Percentiles rank a stretch among this genome's conserved stretches.
phyloP scores from a whole-genome alignment of 2,888 invertebrate genomes.

The Poecilus cupreus region DNA sequence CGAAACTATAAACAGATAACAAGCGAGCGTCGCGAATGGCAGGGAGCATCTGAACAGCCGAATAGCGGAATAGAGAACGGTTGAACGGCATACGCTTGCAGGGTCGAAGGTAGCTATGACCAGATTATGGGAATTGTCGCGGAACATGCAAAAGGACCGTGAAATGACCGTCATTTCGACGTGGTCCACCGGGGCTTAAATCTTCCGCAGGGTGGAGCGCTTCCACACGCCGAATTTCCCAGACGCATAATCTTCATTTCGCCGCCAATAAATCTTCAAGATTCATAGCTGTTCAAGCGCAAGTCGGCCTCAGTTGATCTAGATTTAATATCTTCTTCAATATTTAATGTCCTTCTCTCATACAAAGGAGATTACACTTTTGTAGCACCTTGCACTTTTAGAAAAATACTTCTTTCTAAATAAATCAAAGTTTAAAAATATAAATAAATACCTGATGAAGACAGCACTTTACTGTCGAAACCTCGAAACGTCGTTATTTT shows the following conservation, averaged over 20 bases:
- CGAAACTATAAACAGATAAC: constrained; percentile 45
- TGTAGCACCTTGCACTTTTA: too few species aligned
- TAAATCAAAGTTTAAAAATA: too few species aligned
- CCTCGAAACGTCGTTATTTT: too few species aligned
- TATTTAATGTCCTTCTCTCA: too few species aligned
- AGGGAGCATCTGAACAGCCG: constrained; percentile 4
- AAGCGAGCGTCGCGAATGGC: constrained; percentile 6
- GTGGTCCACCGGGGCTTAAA: constrained; percentile 10
- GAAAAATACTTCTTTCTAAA: too few species aligned
- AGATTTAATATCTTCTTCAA: too few species aligned
- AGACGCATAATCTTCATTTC: neutral
- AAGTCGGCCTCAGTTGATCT: too few species aligned
- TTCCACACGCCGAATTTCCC: neutral
- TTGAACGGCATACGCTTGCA: neutral
- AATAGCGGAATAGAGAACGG: constrained; percentile 18
- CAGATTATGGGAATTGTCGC: constrained; percentile 42
- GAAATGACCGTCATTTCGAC: constrained; percentile 49
- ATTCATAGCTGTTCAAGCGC: too few species aligned
- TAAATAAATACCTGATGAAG: too few species aligned
- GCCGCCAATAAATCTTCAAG: neutral
- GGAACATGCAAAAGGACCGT: constrained; percentile 46
- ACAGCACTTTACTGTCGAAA: too few species aligned
- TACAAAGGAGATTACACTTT: too few species aligned
- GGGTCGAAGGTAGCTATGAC: constrained; percentile 15
- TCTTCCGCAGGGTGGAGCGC: neutral